Conservation (phyloP, 2,797 vertebrate species). For the Neomorphus geoffroyi region DNA sequence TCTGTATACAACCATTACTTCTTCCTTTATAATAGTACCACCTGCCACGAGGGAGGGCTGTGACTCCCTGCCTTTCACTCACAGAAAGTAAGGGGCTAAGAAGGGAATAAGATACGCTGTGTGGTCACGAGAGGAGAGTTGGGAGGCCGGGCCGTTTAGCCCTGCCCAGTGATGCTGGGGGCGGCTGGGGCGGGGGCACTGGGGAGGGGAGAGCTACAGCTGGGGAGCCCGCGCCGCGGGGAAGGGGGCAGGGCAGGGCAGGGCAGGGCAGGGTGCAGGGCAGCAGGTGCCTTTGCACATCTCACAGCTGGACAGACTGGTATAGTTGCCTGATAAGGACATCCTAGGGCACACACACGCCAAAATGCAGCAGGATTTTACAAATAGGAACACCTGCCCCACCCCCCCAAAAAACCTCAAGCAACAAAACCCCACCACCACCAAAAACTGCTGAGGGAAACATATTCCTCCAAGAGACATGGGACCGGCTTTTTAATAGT, state of each 20-base stretch:
- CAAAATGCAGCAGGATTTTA: not conserved
- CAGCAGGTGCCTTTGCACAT: not conserved
- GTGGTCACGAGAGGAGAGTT: not conserved
- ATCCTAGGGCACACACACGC: not conserved
- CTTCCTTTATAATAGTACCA: not conserved
- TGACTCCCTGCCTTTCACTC: not conserved
- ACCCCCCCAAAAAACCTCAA: not conserved
- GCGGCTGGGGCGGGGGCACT: accelerated
- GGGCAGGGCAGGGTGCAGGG: accelerated
- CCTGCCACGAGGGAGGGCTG: not conserved
- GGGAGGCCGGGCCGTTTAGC: not conserved
- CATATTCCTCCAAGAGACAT: not conserved
- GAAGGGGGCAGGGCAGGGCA: no score
- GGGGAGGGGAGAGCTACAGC: no score
- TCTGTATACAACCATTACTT: not conserved
- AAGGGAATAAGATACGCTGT: not conserved
- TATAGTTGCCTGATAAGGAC: not conserved
- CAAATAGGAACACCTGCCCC: not conserved
- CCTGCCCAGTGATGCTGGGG: not conserved
- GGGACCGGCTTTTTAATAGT: not conserved
- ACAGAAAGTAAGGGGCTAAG: not conserved
- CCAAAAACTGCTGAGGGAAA: not conserved
- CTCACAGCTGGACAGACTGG: not conserved
- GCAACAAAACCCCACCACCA: not conserved
- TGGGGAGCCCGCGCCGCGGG: accelerated